Evolutionary conservation across 2,797 vertebrate species (phyloP).

Genomic region (Apogon hyalosoma): DNA sequence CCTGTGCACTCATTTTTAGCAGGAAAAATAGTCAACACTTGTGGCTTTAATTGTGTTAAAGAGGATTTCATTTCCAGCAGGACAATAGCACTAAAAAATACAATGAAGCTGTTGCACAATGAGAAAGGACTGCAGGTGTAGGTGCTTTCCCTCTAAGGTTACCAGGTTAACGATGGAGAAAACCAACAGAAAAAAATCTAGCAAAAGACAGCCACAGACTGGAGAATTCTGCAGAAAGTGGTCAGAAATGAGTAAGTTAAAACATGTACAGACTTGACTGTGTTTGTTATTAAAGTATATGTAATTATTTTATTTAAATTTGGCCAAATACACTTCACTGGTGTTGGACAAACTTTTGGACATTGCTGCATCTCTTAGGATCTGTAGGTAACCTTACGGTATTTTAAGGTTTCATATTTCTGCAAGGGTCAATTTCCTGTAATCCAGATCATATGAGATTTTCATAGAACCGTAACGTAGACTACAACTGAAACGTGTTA

Average conservation of each 20-base stretch:
- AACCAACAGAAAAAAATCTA: not conserved
- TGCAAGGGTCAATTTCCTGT: slow-evolving; percentile 11
- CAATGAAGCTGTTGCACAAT: not conserved
- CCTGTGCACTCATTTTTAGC: not conserved
- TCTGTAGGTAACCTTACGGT: slow-evolving; percentile 14
- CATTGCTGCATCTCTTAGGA: not conserved
- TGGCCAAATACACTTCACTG: not conserved
- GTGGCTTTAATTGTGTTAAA: not conserved
- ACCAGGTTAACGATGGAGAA: not conserved
- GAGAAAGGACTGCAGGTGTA: not conserved
- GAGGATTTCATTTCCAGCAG: not conserved
- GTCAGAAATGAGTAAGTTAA: fast-evolving
- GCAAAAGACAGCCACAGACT: not conserved
- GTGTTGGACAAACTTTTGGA: slow-evolving; percentile 19
- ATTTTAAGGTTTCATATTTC: slow-evolving; percentile 5
- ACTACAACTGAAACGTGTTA: slow-evolving; percentile 1
- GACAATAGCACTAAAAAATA: not conserved
- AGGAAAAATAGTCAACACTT: not conserved
- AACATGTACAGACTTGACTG: not conserved
- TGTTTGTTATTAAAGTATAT: not conserved
- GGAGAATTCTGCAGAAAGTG: not conserved
- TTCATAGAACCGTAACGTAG: slow-evolving; percentile 9
- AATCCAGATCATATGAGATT: not conserved
- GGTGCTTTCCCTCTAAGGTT: not conserved
- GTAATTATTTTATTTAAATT: not conserved